Conservation (phyloP, 2,797 vertebrate genomes). For the Alauda arvensis region DNA sequence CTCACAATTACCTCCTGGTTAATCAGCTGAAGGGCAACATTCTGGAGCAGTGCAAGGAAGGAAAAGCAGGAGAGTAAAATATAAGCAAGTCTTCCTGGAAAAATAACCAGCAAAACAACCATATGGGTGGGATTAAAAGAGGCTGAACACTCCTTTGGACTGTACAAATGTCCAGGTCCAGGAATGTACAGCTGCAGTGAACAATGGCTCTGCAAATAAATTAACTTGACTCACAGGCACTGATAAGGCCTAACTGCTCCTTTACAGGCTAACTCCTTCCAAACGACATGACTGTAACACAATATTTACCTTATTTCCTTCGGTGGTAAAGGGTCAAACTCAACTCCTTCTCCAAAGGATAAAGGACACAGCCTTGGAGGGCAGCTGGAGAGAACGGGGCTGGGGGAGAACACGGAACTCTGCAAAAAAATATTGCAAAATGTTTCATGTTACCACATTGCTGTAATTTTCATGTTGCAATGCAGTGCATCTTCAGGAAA, state of each 20-base stretch:
- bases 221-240: slow-evolving; percentile 20
- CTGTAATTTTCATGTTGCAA: background rate
- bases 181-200: background rate
- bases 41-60: background rate
- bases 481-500: background rate
- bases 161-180: slow-evolving; percentile 14
- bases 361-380: slow-evolving; percentile 79
- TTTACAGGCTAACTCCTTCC: background rate
- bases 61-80: background rate
- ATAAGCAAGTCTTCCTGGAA: background rate
- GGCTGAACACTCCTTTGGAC: slow-evolving; percentile 12
- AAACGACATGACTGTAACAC: background rate
- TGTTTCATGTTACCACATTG: background rate
- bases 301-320: slow-evolving; percentile 87
- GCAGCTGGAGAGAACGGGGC: slow-evolving; percentile 54
- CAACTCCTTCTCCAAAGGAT: slow-evolving; percentile 92
- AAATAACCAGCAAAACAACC: background rate
- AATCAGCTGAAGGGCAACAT: background rate
- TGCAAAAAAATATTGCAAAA: background rate
- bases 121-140: background rate
- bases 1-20: background rate
- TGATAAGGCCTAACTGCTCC: slow-evolving; percentile 25
- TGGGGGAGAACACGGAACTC: slow-evolving; percentile 64
- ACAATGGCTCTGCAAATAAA: slow-evolving; percentile 47
- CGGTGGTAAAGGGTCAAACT: slow-evolving; percentile 86